Evolutionary conservation across 2,797 vertebrate genomes (phyloP).

Genomic region (Lutjanus campechanus): DNA sequence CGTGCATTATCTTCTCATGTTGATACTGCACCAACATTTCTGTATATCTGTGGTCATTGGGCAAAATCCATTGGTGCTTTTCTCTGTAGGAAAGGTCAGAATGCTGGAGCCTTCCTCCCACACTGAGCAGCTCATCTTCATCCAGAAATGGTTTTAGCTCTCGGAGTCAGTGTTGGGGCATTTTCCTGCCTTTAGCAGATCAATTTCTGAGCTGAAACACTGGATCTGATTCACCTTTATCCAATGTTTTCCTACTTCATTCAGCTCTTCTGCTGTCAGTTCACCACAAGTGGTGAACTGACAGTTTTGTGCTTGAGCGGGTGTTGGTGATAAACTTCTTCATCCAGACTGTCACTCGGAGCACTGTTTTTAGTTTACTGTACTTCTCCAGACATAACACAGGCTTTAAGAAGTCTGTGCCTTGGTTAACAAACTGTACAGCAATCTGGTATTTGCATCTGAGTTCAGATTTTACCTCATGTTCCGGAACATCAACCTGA

Average conservation of each 20-base stretch:
- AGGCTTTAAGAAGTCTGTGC: neutral
- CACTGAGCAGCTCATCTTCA: too few species aligned
- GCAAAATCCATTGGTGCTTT: too few species aligned
- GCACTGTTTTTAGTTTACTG: conserved; percentile 29
- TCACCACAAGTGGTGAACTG: too few species aligned
- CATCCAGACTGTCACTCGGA: conserved; percentile 22
- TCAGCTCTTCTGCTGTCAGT: neutral
- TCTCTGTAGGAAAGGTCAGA: too few species aligned
- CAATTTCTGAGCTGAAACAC: neutral
- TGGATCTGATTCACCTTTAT: neutral
- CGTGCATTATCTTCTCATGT: too few species aligned
- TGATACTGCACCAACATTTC: too few species aligned
- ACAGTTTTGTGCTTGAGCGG: neutral
- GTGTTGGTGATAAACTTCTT: neutral
- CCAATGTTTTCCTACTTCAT: neutral
- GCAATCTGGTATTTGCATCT: neutral
- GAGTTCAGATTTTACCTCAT: conserved; percentile 17
- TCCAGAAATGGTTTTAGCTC: too few species aligned
- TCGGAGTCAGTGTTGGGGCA: too few species aligned
- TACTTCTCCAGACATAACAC: conserved; percentile 17
- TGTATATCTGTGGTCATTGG: too few species aligned
- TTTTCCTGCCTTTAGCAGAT: neutral
- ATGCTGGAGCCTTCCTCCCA: too few species aligned
- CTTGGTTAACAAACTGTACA: conserved; percentile 10
- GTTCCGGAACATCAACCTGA: neutral